Conservation (phyloP, 2,797 vertebrate species). For the Notolepis coatsorum region DNA sequence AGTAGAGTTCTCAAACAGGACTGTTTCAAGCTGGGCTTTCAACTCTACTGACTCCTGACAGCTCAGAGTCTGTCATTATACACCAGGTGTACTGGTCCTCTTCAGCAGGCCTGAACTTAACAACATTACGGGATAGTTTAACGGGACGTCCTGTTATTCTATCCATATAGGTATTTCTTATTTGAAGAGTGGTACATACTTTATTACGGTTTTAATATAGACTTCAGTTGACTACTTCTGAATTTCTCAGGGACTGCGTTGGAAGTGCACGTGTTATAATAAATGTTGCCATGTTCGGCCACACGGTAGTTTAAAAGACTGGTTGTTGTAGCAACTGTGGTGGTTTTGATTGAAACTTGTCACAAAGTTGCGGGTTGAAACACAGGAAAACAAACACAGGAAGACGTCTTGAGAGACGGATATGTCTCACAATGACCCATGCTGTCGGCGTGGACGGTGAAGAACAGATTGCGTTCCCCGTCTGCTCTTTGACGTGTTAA, state of each 20-base stretch:
- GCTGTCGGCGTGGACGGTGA: conserved; percentile 16
- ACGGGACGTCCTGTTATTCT: no score
- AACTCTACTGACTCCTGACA: conserved; percentile 36
- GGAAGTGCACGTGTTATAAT: conserved; percentile 36
- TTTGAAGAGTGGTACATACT: not conserved
- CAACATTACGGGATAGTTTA: not conserved
- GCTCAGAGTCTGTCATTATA: conserved; percentile 1
- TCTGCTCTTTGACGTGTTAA: conserved; percentile 15
- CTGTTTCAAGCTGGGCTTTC: conserved; percentile 33
- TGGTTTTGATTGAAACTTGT: not conserved
- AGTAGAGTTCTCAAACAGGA: conserved; percentile 29
- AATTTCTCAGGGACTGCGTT: not conserved
- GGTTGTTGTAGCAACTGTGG: no score
- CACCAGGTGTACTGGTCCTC: conserved; percentile 4
- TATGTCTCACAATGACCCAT: conserved; percentile 67
- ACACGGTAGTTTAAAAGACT: no score
- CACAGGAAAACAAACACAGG: conserved; percentile 56
- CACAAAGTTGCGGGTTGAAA: not conserved
- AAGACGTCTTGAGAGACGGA: conserved; percentile 63
- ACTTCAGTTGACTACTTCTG: not conserved
- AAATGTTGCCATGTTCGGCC: conserved; percentile 7
- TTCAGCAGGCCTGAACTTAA: not conserved
- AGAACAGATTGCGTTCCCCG: conserved; percentile 8
- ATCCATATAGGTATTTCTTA: not conserved
- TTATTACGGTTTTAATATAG: no score